Percentiles rank a stretch among this genome's conserved stretches.
phyloP scores from a whole-genome alignment of 2,888 invertebrate genomes.

The Drosophila rubida region DNA sequence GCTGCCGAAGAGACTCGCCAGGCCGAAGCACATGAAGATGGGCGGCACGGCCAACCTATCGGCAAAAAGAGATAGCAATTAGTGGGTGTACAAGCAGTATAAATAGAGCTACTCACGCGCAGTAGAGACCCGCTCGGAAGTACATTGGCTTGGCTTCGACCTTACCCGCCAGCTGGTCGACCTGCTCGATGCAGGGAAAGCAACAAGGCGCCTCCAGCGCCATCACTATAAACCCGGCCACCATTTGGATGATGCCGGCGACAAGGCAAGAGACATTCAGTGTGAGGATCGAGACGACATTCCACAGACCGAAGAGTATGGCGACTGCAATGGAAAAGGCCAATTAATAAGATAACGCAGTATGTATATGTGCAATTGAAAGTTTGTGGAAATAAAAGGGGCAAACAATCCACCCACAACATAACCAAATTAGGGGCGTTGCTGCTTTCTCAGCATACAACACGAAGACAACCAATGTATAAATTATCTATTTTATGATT shows the following conservation, averaged over 20 bases:
- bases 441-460: neutral
- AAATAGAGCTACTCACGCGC: conserved; percentile 89
- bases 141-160: conserved; percentile 94
- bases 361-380: neutral
- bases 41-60: conserved; percentile 92
- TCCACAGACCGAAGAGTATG: conserved; percentile 92
- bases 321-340: conserved; percentile 88
- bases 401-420: neutral
- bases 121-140: conserved; percentile 94
- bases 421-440: conserved; percentile 8
- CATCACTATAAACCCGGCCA: conserved; percentile 94
- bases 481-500: conserved; percentile 19
- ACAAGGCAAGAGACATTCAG: conserved; percentile 89
- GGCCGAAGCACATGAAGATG: conserved; percentile 90
- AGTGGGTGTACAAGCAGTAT: neutral
- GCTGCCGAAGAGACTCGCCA: conserved; percentile 93
- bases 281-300: conserved; percentile 89
- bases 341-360: neutral
- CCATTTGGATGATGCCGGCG: conserved; percentile 93
- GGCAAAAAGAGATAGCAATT: conserved; percentile 9
- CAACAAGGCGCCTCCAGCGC: conserved; percentile 98
- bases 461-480: neutral
- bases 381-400: neutral
- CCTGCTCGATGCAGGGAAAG: conserved; percentile 97
- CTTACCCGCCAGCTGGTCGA: conserved; percentile 93